phyloP scores from a whole-genome alignment of 2,888 invertebrate species.

The Serripes groenlandicus region DNA sequence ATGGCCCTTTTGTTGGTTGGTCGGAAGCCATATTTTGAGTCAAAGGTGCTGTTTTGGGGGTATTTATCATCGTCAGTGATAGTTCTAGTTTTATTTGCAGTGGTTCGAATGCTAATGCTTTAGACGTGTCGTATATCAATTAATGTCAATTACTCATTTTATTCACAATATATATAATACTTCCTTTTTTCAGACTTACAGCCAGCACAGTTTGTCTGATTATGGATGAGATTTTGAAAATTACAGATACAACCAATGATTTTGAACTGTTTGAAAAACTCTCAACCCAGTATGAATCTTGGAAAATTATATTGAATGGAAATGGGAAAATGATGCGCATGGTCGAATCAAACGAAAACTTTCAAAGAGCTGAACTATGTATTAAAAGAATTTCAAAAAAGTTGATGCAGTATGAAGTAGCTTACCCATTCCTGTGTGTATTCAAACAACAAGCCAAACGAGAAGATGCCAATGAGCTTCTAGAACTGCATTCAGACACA shows the following conservation, averaged over 20 bases:
- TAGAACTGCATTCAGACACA: neutral
- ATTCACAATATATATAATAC: no score
- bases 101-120: no score
- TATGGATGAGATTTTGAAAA: slow-evolving; percentile 1
- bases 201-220: slow-evolving; percentile 15
- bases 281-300: slow-evolving; percentile 16
- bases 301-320: slow-evolving; percentile 23
- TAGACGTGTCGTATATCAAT: no score
- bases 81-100: no score
- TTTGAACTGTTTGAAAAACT: slow-evolving; percentile 14
- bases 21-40: no score
- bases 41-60: no score
- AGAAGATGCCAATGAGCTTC: neutral
- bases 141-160: no score
- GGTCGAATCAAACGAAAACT: slow-evolving; percentile 11
- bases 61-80: no score
- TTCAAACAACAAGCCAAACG: neutral
- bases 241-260: neutral
- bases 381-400: neutral
- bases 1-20: no score
- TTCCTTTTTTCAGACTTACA: slow-evolving; percentile 42
- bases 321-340: slow-evolving; percentile 3
- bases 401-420: neutral
- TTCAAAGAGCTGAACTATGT: neutral
- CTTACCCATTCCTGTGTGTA: neutral